phyloP scores from a whole-genome alignment of 2,113 vertebrate genomes.

The Psammodynastes pulverulentus region DNA sequence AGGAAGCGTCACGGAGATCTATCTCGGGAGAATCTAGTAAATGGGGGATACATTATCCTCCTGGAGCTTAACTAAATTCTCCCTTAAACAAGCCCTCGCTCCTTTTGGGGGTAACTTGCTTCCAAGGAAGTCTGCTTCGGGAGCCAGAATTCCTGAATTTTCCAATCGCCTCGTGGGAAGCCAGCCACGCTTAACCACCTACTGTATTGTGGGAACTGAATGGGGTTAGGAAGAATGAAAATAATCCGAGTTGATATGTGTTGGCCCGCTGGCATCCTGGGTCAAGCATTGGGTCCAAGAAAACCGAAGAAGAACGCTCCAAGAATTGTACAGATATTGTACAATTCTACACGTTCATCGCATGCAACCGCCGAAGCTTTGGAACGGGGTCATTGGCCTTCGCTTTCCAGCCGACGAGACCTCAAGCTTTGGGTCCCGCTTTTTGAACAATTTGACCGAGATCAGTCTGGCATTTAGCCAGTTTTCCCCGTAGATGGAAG shows the following conservation, averaged over 20 bases:
- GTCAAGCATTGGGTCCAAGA: not conserved
- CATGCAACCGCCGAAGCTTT: not conserved
- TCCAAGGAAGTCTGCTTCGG: not conserved
- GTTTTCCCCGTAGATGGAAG: too few relatives aligned
- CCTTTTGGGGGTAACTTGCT: not conserved
- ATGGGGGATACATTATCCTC: not conserved
- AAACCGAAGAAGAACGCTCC: not conserved
- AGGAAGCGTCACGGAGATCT: conserved; percentile 21
- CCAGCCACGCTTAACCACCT: not conserved
- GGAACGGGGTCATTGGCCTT: not conserved
- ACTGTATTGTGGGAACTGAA: not conserved
- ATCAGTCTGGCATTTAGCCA: not conserved
- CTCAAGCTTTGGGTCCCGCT: not conserved
- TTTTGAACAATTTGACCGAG: too few relatives aligned
- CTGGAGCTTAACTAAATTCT: not conserved
- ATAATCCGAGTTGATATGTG: not conserved
- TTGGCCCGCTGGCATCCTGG: not conserved
- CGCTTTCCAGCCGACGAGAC: not conserved
- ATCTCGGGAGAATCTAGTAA: not conserved
- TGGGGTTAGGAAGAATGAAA: not conserved
- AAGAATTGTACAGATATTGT: not conserved
- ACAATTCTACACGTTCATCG: not conserved
- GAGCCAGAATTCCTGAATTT: not conserved
- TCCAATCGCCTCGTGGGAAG: not conserved
- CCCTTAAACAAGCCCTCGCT: not conserved